Percentiles rank a stretch among this genome's conserved stretches.
phyloP scores from a whole-genome alignment of 2,113 vertebrate species.

The Camarhynchus parvulus region DNA sequence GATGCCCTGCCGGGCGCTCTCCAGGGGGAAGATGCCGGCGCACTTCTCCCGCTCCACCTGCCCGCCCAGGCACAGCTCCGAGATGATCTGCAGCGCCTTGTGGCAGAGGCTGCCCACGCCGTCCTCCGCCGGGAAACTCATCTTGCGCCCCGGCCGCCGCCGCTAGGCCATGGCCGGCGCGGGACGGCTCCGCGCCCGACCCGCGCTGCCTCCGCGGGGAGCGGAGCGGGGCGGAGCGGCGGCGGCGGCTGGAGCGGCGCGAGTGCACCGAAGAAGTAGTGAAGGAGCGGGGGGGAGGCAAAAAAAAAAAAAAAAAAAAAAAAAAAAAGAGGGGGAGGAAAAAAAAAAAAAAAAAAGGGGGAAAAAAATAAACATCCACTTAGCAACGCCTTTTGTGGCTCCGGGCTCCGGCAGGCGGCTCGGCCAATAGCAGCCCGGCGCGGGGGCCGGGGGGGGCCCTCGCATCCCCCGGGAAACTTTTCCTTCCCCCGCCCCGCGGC shows the following conservation, averaged over 20 bases:
- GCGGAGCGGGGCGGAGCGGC: neutral
- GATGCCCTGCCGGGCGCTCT: constrained; percentile 83
- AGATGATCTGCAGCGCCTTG: constrained; percentile 92
- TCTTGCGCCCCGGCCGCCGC: constrained; percentile 33
- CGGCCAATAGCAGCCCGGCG: constrained; percentile 66
- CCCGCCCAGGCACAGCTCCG: constrained; percentile 92
- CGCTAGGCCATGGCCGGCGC: constrained; percentile 82
- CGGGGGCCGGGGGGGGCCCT: neutral
- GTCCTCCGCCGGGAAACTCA: constrained; percentile 89
- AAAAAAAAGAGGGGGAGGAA: neutral
- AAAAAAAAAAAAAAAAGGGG: neutral
- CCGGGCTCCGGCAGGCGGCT: constrained; percentile 10
- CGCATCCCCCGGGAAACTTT: neutral
- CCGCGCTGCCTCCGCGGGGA: neutral
- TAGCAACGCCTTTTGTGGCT: constrained; percentile 51
- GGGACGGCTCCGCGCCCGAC: constrained; percentile 22
- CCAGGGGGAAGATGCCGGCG: constrained; percentile 88
- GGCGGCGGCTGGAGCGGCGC: neutral
- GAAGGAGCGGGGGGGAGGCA: too few species aligned
- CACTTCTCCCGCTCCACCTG: constrained; percentile 93
- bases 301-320: too few species aligned
- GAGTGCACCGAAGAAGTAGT: too few species aligned
- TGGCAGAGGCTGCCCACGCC: constrained; percentile 91
- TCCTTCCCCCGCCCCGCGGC: neutral
- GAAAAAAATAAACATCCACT: neutral